These are phyloP conservation scores for Microctonus brassicae DNA, from an alignment of 2,888 invertebrate species.

Conservation along the genomic window DNA sequence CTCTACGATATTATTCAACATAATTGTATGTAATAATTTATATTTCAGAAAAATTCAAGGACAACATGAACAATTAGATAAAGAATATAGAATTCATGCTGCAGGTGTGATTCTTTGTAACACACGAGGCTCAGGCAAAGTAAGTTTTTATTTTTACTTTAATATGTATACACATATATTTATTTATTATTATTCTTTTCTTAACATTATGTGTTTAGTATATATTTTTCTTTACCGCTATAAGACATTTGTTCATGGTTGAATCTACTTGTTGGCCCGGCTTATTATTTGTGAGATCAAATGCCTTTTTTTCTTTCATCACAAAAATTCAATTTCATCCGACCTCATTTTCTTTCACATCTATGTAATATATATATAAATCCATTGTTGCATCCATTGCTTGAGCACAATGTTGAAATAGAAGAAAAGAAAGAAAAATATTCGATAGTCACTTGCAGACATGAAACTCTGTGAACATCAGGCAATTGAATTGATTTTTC, in stretches of 20 bases:
- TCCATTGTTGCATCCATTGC: no score
- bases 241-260: no score
- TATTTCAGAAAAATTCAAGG: constrained; percentile 78
- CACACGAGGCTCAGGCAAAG: constrained; percentile 76
- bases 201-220: no score
- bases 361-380: no score
- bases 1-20: not conserved
- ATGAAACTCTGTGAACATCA: not conserved
- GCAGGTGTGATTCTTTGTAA: constrained; percentile 76
- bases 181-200: no score
- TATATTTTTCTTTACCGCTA: no score
- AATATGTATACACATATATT: no score
- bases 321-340: not conserved
- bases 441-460: not conserved
- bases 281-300: not conserved
- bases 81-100: constrained; percentile 78
- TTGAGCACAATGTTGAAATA: no score
- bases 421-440: not conserved
- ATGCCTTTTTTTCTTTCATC: not conserved
- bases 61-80: constrained; percentile 79
- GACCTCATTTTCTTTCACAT: not conserved
- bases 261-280: not conserved
- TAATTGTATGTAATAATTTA: not conserved
- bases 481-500: not conserved
- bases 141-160: constrained; percentile 62